These are phyloP conservation scores for Carabus problematicus DNA, from an alignment of 2,888 invertebrate species.

Conservation along the genomic window DNA sequence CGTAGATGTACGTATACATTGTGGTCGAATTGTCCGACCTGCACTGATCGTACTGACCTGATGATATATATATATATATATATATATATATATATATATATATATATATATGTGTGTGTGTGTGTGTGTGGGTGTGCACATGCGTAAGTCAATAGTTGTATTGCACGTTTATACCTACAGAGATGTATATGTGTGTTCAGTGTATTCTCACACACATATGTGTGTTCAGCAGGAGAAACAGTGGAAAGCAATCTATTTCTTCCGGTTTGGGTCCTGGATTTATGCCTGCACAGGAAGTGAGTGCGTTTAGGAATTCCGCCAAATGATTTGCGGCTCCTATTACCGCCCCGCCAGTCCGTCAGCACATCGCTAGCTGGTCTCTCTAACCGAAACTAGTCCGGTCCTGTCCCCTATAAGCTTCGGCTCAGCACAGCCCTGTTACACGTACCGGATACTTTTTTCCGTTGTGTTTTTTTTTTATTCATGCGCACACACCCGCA, in stretches of 20 bases:
- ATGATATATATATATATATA: too few species aligned
- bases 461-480: constrained; percentile 2
- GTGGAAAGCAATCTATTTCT: constrained; percentile 56
- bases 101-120: too few species aligned
- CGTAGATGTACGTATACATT: too few species aligned
- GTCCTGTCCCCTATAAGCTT: constrained; percentile 9
- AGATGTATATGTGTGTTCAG: constrained; percentile 1
- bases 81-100: too few species aligned
- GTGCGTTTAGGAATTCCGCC: constrained; percentile 68
- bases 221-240: constrained; percentile 45
- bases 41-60: too few species aligned
- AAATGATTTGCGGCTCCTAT: constrained; percentile 65
- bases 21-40: too few species aligned
- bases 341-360: constrained; percentile 47
- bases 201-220: constrained; percentile 11
- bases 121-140: too few species aligned
- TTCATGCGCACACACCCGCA: background rate
- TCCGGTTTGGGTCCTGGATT: constrained; percentile 53
- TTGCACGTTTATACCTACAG: background rate
- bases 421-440: background rate
- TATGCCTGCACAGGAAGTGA: constrained; percentile 58
- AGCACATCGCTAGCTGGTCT: constrained; percentile 4
- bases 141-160: too few species aligned
- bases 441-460: constrained; percentile 21
- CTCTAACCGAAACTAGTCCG: constrained; percentile 16